Evolutionary conservation across 2,888 invertebrate genomes (phyloP), one percentile per base, ranked within the genome.

Genomic region (Perithous albicinctus): DNA sequence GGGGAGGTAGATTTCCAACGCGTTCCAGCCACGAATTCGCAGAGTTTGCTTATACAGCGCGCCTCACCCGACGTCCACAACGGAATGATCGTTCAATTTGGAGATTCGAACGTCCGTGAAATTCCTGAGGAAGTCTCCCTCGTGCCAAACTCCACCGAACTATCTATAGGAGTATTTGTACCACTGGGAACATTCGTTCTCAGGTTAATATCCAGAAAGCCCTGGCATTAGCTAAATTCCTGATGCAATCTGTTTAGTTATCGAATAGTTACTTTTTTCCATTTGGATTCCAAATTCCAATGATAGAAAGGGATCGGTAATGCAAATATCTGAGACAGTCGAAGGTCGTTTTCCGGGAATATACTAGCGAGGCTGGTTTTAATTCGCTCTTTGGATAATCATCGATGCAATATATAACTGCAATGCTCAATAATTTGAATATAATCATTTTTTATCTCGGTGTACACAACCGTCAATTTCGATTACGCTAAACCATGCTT

Each of bases 51-150:
- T 15, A 15, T 7, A 2, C 35, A 51, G 20, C 67, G 29, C 5
- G 32, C 18, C 7, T 26, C 59, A 26, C 3, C 41, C 15, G 15
- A 32, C 61, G 61, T 38, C 69, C 41, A 43, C 54, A 48, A 54
- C 72, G 64, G 59, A 73, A 81, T 80, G 73, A 81, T 81, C 48
- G 77, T 73, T 73, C 77, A 77, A 81, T 81, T 77, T 77, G 67
- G 77, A 77, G 63, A 81, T 81, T 77, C 80, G 67, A 63, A 77
- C 64, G 73, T 77, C 80, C 67, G 66, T 43, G 80, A 73, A 81
- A 81, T 81, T 80, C 76, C 76, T 67, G 51, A 61, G 76, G 59
- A 61, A 77, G 80, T 77, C 73, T 4, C 56, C 23, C 38, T 32
- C 48, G 43, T 66, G 70, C 80, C 75, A 63, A 54, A 54, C 70